Evolutionary conservation across 2,113 vertebrate genomes (phyloP).

Genomic region (Macaca mulatta): DNA sequence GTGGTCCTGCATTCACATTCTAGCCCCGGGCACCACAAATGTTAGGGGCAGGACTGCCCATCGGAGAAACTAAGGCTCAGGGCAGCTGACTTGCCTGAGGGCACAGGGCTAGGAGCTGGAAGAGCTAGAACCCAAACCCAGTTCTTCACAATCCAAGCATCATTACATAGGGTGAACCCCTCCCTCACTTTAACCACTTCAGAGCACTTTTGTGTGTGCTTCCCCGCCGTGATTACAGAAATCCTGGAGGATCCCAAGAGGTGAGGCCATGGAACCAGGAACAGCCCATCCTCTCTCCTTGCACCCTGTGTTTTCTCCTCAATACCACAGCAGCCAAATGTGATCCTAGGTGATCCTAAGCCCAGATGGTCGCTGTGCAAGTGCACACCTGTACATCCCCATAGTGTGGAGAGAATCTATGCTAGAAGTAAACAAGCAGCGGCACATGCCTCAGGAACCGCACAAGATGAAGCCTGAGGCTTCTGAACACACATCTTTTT

Average conservation of each 20-base stretch:
- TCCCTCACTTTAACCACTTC: neutral
- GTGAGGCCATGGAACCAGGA: neutral
- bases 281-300: neutral
- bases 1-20: neutral
- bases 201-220: neutral
- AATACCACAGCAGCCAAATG: neutral
- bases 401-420: slow-evolving; percentile 59
- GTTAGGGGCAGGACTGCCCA: neutral
- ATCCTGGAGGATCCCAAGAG: neutral
- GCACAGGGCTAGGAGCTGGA: neutral
- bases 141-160: neutral
- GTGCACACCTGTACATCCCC: slow-evolving; percentile 78
- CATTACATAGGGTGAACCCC: neutral
- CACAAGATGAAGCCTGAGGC: slow-evolving; percentile 79
- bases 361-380: neutral
- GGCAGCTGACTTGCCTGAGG: neutral
- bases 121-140: neutral
- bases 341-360: neutral
- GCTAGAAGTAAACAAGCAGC: slow-evolving; percentile 67
- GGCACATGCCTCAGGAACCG: slow-evolving; percentile 74
- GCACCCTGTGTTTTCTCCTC: neutral
- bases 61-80: neutral
- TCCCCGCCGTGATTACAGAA: accelerated
- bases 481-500: slow-evolving; percentile 58
- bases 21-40: neutral